These are phyloP conservation scores for Thomomys bottae DNA, from an alignment of 2,113 vertebrate species.

Conservation along the genomic window DNA sequence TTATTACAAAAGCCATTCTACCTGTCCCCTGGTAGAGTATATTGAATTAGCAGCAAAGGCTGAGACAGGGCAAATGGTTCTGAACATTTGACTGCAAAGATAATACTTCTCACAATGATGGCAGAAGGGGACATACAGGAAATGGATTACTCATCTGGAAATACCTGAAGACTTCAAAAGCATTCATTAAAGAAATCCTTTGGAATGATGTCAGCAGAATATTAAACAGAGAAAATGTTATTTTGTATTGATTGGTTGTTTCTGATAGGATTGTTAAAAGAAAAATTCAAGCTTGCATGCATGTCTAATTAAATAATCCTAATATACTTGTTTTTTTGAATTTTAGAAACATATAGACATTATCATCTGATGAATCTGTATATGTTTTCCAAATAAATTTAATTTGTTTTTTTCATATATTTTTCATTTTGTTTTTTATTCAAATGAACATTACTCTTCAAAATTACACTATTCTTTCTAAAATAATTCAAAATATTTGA, in stretches of 20 bases:
- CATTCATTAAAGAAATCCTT: background rate
- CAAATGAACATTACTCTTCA: background rate
- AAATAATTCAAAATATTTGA: conserved; percentile 12
- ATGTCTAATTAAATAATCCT: conserved; percentile 9
- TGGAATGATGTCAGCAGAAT: background rate
- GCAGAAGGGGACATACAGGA: background rate
- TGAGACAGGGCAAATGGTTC: background rate
- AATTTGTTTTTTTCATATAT: too few species aligned
- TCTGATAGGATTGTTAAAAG: conserved; percentile 10
- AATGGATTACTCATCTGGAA: background rate
- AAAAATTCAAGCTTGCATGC: background rate
- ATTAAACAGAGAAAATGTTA: background rate
- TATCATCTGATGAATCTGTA: background rate
- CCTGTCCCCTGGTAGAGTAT: background rate
- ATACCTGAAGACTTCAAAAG: background rate
- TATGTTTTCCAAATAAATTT: background rate
- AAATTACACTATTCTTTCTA: background rate
- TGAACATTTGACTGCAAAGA: background rate
- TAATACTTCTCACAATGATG: background rate
- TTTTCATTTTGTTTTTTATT: background rate
- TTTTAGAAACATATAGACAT: background rate
- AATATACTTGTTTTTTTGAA: conserved; percentile 29
- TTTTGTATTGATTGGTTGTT: background rate
- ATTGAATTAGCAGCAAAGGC: background rate
- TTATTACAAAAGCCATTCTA: conserved; percentile 5